Evolutionary conservation across 2,113 vertebrate species (phyloP).

Genomic region (Trogon melanurus): DNA sequence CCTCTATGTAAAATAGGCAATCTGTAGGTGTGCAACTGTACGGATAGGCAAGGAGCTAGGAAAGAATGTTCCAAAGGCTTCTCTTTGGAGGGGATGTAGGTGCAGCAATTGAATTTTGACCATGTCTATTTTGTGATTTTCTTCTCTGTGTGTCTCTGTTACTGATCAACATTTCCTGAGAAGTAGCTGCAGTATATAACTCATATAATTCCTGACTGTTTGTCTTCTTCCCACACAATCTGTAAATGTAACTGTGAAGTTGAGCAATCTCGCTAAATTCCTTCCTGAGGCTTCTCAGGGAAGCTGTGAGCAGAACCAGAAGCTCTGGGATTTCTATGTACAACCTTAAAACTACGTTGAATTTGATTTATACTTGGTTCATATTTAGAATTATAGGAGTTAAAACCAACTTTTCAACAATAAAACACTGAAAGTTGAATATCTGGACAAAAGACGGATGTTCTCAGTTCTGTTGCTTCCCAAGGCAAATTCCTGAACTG

Average conservation of each 20-base stretch:
- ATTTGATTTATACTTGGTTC: not conserved
- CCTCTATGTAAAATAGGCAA: not conserved
- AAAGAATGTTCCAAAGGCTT: not conserved
- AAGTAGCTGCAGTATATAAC: not conserved
- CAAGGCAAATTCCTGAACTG: constrained; percentile 15
- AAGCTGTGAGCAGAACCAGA: not conserved
- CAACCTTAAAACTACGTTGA: not conserved
- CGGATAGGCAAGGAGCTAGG: not conserved
- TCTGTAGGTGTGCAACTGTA: not conserved
- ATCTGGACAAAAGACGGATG: not conserved
- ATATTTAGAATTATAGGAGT: not conserved
- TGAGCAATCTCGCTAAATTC: not conserved
- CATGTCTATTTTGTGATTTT: not conserved
- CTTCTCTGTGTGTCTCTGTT: not conserved
- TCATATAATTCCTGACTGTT: constrained; percentile 11
- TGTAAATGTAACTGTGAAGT: not conserved
- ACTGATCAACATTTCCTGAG: not conserved
- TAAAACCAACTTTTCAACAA: not conserved
- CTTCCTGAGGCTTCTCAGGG: not conserved
- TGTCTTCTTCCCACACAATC: constrained; percentile 9
- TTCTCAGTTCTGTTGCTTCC: not conserved
- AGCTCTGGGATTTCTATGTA: not conserved
- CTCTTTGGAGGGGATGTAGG: not conserved
- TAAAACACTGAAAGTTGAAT: not conserved
- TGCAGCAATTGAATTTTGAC: not conserved